Evolutionary conservation across 1,140 invertebrate species (phyloP).

Genomic region (Sogatella furcifera): DNA sequence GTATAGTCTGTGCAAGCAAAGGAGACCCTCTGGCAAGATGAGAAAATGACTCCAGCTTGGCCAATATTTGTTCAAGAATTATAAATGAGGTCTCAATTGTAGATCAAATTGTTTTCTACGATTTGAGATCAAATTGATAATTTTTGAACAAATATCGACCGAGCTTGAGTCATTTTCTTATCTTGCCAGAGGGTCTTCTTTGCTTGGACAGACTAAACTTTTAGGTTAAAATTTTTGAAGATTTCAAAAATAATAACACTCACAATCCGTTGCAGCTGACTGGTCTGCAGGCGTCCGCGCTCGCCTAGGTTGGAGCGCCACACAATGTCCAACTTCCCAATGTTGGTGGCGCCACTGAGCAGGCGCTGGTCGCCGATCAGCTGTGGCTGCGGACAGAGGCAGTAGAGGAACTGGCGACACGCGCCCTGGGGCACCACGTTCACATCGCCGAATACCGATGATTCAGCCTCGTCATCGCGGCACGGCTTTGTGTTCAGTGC

Average conservation of each 20-base stretch:
- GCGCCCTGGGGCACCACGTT: slow-evolving; percentile 68
- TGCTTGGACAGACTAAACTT: too few species aligned
- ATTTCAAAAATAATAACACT: slow-evolving; percentile 12
- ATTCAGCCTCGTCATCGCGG: slow-evolving; percentile 41
- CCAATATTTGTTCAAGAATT: too few species aligned
- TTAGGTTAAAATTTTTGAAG: too few species aligned
- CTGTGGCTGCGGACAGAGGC: slow-evolving; percentile 66
- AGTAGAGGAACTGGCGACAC: slow-evolving; percentile 88
- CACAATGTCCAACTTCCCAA: slow-evolving; percentile 94
- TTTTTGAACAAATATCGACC: too few species aligned
- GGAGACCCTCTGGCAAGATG: too few species aligned
- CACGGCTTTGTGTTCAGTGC: slow-evolving; percentile 42
- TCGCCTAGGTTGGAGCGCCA: slow-evolving; percentile 95
- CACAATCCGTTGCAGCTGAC: slow-evolving; percentile 83
- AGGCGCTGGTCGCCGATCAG: slow-evolving; percentile 60
- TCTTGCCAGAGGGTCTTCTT: too few species aligned
- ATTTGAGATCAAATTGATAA: too few species aligned
- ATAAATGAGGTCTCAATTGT: too few species aligned
- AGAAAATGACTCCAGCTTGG: too few species aligned
- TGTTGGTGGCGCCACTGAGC: slow-evolving; percentile 73
- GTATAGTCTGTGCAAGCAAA: too few species aligned
- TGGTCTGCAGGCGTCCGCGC: slow-evolving; percentile 88
- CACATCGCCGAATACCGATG: slow-evolving; percentile 73
- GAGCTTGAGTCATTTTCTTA: too few species aligned
- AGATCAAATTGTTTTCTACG: too few species aligned